Percentiles rank a stretch among this genome's conserved stretches.
Evolutionary conservation across 2,797 vertebrate genomes (phyloP).

Genomic region (Danio kyathit): DNA sequence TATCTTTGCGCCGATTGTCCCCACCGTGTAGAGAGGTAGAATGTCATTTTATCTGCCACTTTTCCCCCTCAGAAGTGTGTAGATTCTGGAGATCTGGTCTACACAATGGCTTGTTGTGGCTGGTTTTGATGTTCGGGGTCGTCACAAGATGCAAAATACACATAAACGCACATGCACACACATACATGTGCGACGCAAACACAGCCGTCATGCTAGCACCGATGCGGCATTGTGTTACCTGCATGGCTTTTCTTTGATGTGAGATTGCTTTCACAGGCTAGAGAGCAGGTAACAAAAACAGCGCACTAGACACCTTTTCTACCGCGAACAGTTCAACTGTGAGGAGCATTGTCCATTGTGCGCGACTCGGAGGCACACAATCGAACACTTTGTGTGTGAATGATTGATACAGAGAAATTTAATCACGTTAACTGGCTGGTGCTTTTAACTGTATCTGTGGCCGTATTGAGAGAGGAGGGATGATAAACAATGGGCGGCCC

Average conservation of each 20-base stretch:
- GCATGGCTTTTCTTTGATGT: slow-evolving; percentile 65
- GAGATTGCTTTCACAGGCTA: slow-evolving; percentile 66
- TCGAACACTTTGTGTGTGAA: slow-evolving; percentile 68
- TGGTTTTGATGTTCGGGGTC: slow-evolving; percentile 53
- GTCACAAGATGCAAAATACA: slow-evolving; percentile 59
- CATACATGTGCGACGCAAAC: slow-evolving; percentile 22
- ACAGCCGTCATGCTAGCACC: slow-evolving; percentile 56
- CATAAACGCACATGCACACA: slow-evolving; percentile 25
- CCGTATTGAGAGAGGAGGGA: slow-evolving; percentile 58
- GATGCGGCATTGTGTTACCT: slow-evolving; percentile 66
- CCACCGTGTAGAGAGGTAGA: slow-evolving; percentile 46
- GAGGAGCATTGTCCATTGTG: slow-evolving; percentile 65
- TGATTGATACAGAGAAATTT: slow-evolving; percentile 69
- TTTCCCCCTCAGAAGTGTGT: slow-evolving; percentile 35
- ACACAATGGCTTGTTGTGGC: slow-evolving; percentile 50
- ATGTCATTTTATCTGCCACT: slow-evolving; percentile 38
- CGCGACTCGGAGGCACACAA: slow-evolving; percentile 58
- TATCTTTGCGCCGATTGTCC: slow-evolving; percentile 49
- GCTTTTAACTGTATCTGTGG: slow-evolving; percentile 69
- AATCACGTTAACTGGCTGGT: slow-evolving; percentile 63
- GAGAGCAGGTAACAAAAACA: slow-evolving; percentile 61
- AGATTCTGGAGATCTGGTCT: slow-evolving; percentile 17
- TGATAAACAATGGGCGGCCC: slow-evolving; percentile 73
- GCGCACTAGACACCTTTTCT: slow-evolving; percentile 63
- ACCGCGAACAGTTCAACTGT: slow-evolving; percentile 62